phyloP scores from a whole-genome alignment of 2,888 invertebrate genomes.

The Idaea biselata region DNA sequence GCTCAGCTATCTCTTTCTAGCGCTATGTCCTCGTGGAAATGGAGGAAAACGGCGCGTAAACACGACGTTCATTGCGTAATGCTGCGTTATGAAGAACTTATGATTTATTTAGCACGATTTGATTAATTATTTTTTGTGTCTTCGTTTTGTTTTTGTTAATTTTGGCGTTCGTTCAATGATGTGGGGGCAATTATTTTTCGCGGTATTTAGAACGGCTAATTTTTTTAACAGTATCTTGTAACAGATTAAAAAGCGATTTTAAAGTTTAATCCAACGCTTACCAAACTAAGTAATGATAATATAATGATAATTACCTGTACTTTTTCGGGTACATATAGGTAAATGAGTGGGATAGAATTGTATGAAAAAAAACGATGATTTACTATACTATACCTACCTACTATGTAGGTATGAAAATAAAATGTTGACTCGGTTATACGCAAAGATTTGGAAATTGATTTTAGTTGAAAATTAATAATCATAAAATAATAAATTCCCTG shows the following conservation, averaged over 20 bases:
- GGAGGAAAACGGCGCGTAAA: constrained; percentile 58
- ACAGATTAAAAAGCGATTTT: constrained; percentile 18
- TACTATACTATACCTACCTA: too few species aligned
- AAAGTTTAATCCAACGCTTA: constrained; percentile 22
- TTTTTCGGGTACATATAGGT: too few species aligned
- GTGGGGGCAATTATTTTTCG: constrained; percentile 25
- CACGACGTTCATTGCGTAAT: constrained; percentile 57
- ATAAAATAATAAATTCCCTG: too few species aligned
- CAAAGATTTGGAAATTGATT: too few species aligned
- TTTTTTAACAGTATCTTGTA: constrained; percentile 9
- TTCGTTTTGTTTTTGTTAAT: constrained; percentile 58
- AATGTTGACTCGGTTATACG: too few species aligned
- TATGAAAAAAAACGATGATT: too few species aligned
- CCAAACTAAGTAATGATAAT: too few species aligned
- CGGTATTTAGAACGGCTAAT: constrained; percentile 20
- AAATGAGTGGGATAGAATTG: too few species aligned
- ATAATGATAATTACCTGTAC: too few species aligned
- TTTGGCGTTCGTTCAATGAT: constrained; percentile 59
- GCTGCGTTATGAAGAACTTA: constrained; percentile 37
- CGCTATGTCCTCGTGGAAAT: constrained; percentile 51
- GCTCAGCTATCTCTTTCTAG: constrained; percentile 38
- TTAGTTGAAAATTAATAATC: too few species aligned
- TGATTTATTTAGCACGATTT: constrained; percentile 66
- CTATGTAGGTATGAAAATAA: too few species aligned
- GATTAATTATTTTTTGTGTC: constrained; percentile 66